Percentiles rank a stretch among this genome's conserved stretches.
Evolutionary conservation across 2,113 vertebrate species (phyloP).

Genomic region (Pyrgilauda ruficollis): DNA sequence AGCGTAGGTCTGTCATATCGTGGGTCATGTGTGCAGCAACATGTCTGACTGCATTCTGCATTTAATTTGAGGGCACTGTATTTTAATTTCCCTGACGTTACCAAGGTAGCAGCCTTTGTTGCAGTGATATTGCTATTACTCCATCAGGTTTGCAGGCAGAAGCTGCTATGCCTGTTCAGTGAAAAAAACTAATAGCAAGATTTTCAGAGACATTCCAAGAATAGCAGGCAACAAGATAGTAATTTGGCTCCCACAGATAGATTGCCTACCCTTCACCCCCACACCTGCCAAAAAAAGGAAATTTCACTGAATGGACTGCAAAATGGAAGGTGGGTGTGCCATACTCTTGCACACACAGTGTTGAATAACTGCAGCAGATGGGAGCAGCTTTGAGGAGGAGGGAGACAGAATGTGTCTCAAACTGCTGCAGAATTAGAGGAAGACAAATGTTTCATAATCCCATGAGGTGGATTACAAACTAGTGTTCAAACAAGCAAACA

Average conservation of each 20-base stretch:
- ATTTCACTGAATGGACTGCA: conserved; percentile 10
- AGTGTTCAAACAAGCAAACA: not conserved
- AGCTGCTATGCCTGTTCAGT: not conserved
- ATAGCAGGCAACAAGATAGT: not conserved
- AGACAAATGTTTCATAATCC: not conserved
- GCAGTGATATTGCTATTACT: not conserved
- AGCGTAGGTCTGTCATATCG: not conserved
- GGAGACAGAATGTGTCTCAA: conserved; percentile 45
- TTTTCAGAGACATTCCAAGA: conserved; percentile 26
- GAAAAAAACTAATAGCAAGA: not conserved
- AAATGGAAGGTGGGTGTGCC: conserved; percentile 38
- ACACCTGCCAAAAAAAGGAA: not conserved
- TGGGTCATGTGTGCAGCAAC: not conserved
- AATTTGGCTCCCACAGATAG: not conserved
- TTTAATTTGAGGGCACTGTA: not conserved
- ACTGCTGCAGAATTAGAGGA: conserved; percentile 19
- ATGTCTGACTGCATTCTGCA: not conserved
- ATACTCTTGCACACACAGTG: not conserved
- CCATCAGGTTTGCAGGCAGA: not conserved
- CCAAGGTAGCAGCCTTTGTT: conserved; percentile 1
- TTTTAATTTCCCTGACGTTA: not conserved
- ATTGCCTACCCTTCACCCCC: not conserved
- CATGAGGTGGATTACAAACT: not conserved
- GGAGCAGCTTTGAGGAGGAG: conserved; percentile 37
- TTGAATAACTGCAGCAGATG: conserved; percentile 47